These are phyloP conservation scores for Ylistrum balloti DNA, from an alignment of 1,140 invertebrate genomes.

Conservation along the genomic window DNA sequence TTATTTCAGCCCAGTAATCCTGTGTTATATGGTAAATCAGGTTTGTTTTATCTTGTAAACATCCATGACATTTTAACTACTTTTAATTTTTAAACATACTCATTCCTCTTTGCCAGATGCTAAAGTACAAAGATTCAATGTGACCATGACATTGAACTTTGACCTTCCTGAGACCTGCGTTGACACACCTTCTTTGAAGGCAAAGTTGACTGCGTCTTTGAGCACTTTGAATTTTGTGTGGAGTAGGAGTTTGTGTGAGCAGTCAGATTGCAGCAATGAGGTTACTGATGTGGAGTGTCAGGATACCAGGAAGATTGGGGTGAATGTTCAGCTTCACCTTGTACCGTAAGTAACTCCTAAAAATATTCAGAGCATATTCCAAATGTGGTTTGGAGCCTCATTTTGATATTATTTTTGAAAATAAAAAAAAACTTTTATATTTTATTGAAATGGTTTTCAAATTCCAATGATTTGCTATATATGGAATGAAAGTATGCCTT, in stretches of 20 bases:
- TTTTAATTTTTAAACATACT: no score
- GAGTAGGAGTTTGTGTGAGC: neutral
- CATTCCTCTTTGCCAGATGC: constrained; percentile 3
- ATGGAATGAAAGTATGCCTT: no score
- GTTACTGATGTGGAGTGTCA: neutral
- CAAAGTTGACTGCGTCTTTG: neutral
- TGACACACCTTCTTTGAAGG: neutral
- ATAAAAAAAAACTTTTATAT: no score
- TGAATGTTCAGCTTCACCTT: neutral
- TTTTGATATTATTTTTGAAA: no score
- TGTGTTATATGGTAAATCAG: no score
- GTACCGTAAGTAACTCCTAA: neutral
- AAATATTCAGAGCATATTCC: no score
- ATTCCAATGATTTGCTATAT: no score
- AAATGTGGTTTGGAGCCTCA: no score
- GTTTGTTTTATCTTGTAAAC: no score
- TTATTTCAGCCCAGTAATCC: no score
- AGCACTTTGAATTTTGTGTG: constrained; percentile 26
- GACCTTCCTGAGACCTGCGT: neutral
- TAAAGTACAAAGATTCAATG: neutral
- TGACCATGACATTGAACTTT: neutral
- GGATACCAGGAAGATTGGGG: neutral
- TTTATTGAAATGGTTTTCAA: no score
- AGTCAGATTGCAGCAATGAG: neutral
- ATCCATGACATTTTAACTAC: no score